These are phyloP conservation scores for Sebastes diaconus DNA, from an alignment of 2,797 vertebrate genomes.

Conservation along the genomic window DNA sequence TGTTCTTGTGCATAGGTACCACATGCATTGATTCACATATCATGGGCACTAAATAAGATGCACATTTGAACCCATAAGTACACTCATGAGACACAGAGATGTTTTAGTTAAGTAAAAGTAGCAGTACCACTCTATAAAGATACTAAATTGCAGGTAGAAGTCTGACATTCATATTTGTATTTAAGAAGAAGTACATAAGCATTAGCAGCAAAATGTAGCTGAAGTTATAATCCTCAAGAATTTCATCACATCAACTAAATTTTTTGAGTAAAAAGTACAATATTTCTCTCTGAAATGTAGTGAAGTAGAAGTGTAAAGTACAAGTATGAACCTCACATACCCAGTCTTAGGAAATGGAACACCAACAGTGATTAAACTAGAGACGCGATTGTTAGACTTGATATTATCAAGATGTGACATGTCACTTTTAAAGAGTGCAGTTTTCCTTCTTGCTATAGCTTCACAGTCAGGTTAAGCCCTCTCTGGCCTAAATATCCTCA, in stretches of 20 bases:
- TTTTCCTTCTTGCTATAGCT: not conserved
- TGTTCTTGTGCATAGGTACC: not conserved
- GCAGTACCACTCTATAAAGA: not conserved
- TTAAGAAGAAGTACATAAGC: not conserved
- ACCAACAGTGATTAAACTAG: not conserved
- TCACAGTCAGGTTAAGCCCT: slow-evolving; percentile 34
- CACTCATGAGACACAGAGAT: not conserved
- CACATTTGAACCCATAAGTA: not conserved
- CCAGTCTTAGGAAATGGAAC: not conserved
- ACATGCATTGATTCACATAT: not conserved
- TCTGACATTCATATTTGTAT: not conserved
- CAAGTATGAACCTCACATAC: not conserved
- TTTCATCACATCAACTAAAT: not conserved
- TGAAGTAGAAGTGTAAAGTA: not conserved
- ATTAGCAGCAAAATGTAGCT: not conserved
- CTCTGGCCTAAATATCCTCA: slow-evolving; percentile 43
- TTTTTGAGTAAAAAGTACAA: not conserved
- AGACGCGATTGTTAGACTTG: not conserved
- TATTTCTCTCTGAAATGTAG: not conserved
- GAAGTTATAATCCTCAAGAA: not conserved
- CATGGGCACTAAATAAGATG: not conserved
- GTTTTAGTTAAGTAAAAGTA: not conserved
- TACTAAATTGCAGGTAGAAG: not conserved
- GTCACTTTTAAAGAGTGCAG: not conserved
- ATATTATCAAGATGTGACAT: not conserved